A percentile compares a stretch with the other conserved stretches of the same genome.
Conservation (phyloP, 1,140 invertebrate genomes). For the Bombus superbus region DNA sequence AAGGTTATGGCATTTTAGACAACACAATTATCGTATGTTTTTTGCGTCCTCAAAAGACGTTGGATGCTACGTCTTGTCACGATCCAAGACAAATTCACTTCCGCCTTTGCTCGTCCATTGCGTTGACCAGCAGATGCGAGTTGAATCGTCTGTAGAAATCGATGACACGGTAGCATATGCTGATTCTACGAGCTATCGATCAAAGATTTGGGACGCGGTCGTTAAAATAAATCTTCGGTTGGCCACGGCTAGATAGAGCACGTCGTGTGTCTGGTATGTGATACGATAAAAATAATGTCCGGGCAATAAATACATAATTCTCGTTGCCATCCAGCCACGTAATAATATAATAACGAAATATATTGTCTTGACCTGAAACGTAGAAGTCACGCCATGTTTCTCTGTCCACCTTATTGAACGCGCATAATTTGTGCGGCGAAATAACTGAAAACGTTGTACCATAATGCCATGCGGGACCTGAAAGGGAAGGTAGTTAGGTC, state of each 20-base stretch:
- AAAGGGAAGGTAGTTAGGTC: conserved; percentile 1
- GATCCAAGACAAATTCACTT: not conserved
- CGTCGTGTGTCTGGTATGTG: conserved; percentile 31
- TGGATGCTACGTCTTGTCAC: not conserved
- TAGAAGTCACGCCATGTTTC: conserved; percentile 77
- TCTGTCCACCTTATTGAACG: conserved; percentile 75
- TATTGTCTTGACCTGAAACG: conserved; percentile 80
- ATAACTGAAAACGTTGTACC: conserved; percentile 48
- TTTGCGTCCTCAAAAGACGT: not conserved
- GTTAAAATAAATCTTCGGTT: conserved; percentile 52
- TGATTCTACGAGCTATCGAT: conserved; percentile 33
- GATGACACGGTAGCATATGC: conserved; percentile 76
- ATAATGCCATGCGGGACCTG: conserved; percentile 7
- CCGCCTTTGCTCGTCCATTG: conserved; percentile 12
- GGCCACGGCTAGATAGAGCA: conserved; percentile 40
- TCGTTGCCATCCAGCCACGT: conserved; percentile 60
- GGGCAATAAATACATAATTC: conserved; percentile 73
- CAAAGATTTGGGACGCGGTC: conserved; percentile 25
- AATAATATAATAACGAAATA: conserved; percentile 81
- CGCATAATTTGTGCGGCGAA: conserved; percentile 66
- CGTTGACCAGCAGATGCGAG: conserved; percentile 69
- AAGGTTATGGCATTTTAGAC: conserved; percentile 11
- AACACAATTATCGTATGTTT: too few species aligned
- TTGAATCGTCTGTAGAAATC: conserved; percentile 72
- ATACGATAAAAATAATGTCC: conserved; percentile 64